Evolutionary conservation across 2,113 vertebrate species (phyloP).

Genomic region (Motacilla tschutschensis): DNA sequence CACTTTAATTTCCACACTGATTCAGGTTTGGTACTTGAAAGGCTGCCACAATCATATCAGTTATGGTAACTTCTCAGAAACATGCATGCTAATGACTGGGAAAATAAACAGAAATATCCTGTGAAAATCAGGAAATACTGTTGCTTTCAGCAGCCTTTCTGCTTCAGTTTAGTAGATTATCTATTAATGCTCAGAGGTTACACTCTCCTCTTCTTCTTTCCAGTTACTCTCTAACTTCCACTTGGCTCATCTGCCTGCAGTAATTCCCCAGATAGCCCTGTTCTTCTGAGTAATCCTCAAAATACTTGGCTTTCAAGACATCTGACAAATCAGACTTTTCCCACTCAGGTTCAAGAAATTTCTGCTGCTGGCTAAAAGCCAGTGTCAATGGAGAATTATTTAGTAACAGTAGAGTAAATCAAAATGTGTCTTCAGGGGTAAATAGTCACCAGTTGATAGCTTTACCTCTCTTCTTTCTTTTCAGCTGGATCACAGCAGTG

Average conservation of each 20-base stretch:
- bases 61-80: background rate
- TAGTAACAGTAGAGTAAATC: background rate
- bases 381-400: background rate
- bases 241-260: background rate
- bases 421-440: background rate
- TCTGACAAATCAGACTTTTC: background rate
- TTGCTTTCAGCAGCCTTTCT: background rate
- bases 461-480: conserved; percentile 70
- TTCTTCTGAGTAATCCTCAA: background rate
- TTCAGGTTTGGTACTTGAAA: background rate
- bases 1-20: background rate
- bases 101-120: background rate
- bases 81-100: background rate
- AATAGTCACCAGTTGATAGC: background rate
- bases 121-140: background rate
- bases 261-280: background rate
- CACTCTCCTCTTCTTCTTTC: background rate
- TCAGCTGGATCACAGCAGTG: conserved; percentile 69
- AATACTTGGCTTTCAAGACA: background rate
- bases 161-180: background rate
- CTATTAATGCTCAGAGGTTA: background rate
- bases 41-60: background rate
- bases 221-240: background rate
- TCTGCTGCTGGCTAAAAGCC: background rate
- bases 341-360: background rate